Evolutionary conservation across 2,797 vertebrate genomes (phyloP).

Genomic region (Diglossa cyanea): DNA sequence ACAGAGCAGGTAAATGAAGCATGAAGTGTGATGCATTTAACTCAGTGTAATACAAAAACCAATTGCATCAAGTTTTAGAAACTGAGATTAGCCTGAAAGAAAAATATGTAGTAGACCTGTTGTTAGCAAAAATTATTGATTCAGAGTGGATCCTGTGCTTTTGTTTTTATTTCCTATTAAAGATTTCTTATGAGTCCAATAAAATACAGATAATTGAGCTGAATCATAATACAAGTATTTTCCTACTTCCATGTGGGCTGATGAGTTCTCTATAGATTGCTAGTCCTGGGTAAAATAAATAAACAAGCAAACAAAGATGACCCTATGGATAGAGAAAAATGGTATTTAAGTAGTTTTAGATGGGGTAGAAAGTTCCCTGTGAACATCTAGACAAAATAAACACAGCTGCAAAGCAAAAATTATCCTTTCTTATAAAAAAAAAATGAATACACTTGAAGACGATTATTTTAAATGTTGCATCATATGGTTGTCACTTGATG

Average conservation of each 20-base stretch:
- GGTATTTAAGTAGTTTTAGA: not conserved
- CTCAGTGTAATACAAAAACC: accelerated
- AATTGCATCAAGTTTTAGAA: not conserved
- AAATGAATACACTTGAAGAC: not conserved
- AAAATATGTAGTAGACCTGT: not conserved
- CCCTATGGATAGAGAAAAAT: not conserved
- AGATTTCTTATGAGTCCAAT: not conserved
- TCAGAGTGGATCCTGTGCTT: not conserved
- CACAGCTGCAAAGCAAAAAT: not conserved
- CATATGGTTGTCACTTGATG: not conserved
- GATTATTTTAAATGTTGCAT: not conserved
- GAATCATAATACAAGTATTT: not conserved
- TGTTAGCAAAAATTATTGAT: not conserved
- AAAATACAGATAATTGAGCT: not conserved
- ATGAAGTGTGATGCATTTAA: not conserved
- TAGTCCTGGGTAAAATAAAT: not conserved
- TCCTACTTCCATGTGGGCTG: not conserved
- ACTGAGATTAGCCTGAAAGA: not conserved
- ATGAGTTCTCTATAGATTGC: not conserved
- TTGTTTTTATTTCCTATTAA: not conserved
- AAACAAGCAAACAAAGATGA: not conserved
- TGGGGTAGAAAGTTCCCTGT: not conserved
- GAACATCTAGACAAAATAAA: not conserved
- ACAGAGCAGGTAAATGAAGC: not conserved
- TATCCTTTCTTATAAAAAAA: not conserved